Conservation (phyloP, 2,113 vertebrate genomes). For the Tenrec ecaudatus region DNA sequence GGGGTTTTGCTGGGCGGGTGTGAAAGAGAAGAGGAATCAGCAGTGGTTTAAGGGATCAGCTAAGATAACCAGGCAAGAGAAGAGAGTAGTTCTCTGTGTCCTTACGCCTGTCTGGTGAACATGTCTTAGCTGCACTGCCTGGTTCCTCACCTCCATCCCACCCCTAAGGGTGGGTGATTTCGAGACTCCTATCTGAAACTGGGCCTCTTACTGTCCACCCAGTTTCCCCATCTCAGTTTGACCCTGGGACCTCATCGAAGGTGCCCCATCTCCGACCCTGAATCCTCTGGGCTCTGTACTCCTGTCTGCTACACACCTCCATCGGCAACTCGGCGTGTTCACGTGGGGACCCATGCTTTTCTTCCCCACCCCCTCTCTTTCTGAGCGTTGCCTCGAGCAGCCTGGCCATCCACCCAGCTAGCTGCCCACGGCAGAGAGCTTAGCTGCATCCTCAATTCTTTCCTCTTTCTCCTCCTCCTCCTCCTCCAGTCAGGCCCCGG, state of each 20-base stretch:
- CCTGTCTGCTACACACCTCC: neutral
- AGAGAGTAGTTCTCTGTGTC: neutral
- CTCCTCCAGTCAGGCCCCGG: neutral
- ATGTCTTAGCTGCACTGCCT: too few relatives aligned
- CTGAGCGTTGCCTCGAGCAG: neutral
- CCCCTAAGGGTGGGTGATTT: neutral
- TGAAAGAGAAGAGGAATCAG: neutral
- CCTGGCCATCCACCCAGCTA: neutral
- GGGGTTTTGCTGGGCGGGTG: neutral
- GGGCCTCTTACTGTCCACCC: neutral
- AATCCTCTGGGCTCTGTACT: neutral
- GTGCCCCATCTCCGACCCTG: neutral
- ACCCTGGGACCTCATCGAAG: neutral
- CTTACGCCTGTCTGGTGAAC: neutral
- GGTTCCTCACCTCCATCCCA: neutral
- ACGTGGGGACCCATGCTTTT: neutral
- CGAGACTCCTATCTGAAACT: neutral
- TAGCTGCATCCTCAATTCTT: neutral
- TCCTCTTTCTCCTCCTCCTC: neutral
- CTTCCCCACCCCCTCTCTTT: neutral
- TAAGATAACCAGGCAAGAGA: neutral
- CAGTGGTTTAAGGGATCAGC: neutral
- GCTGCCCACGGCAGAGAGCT: neutral
- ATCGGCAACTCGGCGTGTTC: neutral
- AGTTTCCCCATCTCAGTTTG: neutral